Conservation (phyloP, 2,888 invertebrate genomes). For the Eilema griseolum region DNA sequence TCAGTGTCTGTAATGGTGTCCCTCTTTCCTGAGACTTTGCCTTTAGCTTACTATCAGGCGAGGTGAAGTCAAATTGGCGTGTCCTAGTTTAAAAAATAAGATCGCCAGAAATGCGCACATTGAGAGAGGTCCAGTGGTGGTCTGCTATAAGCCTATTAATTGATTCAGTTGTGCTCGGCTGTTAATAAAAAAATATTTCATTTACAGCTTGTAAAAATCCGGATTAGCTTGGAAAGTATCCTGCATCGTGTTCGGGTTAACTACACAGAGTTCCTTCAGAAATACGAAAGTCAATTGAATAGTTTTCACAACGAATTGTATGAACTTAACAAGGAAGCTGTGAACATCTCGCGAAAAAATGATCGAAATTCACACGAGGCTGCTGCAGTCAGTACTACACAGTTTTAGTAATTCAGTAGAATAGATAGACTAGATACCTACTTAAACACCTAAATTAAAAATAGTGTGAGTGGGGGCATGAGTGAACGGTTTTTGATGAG, state of each 20-base stretch:
- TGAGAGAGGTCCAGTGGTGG: no score
- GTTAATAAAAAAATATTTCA: not conserved
- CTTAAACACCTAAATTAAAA: no score
- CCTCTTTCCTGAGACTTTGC: no score
- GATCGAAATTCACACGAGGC: conserved; percentile 47
- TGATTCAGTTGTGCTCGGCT: not conserved
- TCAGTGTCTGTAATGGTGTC: no score
- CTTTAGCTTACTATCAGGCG: no score
- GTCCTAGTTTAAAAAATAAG: no score
- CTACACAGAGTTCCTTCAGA: conserved; percentile 44
- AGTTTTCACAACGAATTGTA: conserved; percentile 63
- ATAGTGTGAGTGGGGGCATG: no score
- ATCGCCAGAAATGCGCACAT: no score
- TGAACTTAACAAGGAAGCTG: conserved; percentile 69
- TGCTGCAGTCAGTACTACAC: conserved; percentile 62
- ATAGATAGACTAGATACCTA: not conserved
- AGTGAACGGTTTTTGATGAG: no score
- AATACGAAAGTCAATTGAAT: conserved; percentile 47
- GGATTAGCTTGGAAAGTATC: conserved; percentile 68
- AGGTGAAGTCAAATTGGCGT: no score
- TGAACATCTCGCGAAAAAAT: conserved; percentile 53
- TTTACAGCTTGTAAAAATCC: conserved; percentile 58
- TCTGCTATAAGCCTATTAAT: no score
- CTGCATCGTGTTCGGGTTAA: conserved; percentile 58
- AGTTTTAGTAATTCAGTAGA: not conserved